These are phyloP conservation scores for Chelon labrosus DNA, from an alignment of 2,797 vertebrate genomes.

Conservation along the genomic window DNA sequence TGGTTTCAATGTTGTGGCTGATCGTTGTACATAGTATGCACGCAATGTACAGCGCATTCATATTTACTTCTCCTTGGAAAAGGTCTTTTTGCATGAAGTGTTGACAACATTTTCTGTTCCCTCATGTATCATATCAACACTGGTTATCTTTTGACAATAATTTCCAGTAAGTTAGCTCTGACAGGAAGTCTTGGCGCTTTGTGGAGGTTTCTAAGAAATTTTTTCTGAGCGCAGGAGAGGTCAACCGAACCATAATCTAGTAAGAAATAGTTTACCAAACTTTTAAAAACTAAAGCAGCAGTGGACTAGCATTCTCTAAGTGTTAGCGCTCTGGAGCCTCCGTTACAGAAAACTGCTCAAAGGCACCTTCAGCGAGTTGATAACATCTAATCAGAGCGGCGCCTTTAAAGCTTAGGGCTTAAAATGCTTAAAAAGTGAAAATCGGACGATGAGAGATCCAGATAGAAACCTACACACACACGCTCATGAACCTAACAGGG, in stretches of 20 bases:
- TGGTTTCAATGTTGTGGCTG: too few species aligned
- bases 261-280: neutral
- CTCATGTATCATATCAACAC: too few species aligned
- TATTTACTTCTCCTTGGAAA: too few species aligned
- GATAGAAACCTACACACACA: conserved; percentile 26
- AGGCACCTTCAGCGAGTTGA: conserved; percentile 68
- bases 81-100: too few species aligned
- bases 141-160: too few species aligned
- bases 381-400: conserved; percentile 67
- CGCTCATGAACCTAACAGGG: conserved; percentile 1
- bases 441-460: conserved; percentile 39
- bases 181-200: neutral
- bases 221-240: too few species aligned
- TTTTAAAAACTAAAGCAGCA: conserved; percentile 2
- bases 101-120: too few species aligned
- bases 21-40: too few species aligned
- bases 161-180: too few species aligned
- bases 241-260: neutral
- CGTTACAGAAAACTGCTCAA: conserved; percentile 54
- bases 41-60: too few species aligned
- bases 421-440: conserved; percentile 62
- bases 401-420: conserved; percentile 45
- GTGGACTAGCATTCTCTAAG: neutral
- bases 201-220: neutral
- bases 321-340: conserved; percentile 19